A percentile compares a stretch with the other conserved stretches of the same genome.
Evolutionary conservation across 2,888 invertebrate species (phyloP).

Genomic region (Torymus tubicola): DNA sequence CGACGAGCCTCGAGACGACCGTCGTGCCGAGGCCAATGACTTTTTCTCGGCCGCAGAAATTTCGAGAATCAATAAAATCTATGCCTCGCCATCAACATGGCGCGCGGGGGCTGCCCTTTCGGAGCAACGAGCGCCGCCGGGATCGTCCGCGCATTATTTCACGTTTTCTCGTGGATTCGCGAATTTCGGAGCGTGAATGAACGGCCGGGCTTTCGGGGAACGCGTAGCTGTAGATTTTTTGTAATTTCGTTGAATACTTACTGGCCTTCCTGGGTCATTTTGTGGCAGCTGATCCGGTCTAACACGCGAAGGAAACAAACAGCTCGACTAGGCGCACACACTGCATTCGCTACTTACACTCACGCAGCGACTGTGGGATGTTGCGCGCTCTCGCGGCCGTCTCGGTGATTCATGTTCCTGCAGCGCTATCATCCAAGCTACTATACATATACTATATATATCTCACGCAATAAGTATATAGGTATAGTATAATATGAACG

Average conservation of each 20-base stretch:
- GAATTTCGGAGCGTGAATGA: constrained; percentile 61
- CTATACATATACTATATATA: too few species aligned
- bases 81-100: constrained; percentile 71
- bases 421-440: too few species aligned
- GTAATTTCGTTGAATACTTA: constrained; percentile 64
- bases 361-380: too few species aligned
- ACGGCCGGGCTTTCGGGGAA: constrained; percentile 43
- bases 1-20: too few species aligned
- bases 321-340: constrained; percentile 47
- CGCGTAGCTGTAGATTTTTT: too few species aligned
- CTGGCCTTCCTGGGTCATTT: constrained; percentile 74
- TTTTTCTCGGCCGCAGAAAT: constrained; percentile 64
- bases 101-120: constrained; percentile 62
- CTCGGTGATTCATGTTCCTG: too few species aligned
- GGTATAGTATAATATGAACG: too few species aligned
- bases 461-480: too few species aligned
- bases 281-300: constrained; percentile 50
- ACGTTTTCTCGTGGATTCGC: not conserved
- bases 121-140: constrained; percentile 60
- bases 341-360: too few species aligned
- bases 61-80: constrained; percentile 76
- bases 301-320: constrained; percentile 67
- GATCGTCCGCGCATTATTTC: not conserved
- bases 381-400: too few species aligned
- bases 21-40: too few species aligned